Percentiles rank a stretch among this genome's conserved stretches.
Conservation (phyloP, 2,888 invertebrate genomes). For the Melinopterus prodromus region DNA sequence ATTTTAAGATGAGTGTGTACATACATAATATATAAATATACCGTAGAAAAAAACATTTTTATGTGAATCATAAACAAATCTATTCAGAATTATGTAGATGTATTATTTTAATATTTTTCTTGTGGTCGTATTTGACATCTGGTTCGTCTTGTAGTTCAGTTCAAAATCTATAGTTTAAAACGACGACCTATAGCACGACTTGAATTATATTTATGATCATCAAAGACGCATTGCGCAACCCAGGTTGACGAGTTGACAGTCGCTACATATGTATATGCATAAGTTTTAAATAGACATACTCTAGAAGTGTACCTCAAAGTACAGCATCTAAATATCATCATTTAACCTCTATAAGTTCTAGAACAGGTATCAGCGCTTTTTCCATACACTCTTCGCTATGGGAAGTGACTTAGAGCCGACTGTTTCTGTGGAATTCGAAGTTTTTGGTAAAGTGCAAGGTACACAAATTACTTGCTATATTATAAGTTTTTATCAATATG, state of each 20-base stretch:
- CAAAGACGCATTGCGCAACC: not conserved
- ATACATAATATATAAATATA: no score
- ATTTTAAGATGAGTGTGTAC: no score
- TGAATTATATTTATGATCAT: not conserved
- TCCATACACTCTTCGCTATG: conserved; percentile 22
- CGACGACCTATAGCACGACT: not conserved
- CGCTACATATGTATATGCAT: not conserved
- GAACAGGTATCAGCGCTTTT: not conserved
- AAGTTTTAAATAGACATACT: not conserved
- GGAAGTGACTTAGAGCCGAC: conserved; percentile 63
- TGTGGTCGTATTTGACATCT: not conserved
- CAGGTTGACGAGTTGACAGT: not conserved
- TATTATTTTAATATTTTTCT: not conserved
- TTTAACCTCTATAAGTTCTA: not conserved
- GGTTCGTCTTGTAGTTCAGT: not conserved
- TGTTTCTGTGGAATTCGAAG: conserved; percentile 88
- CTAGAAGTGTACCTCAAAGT: not conserved
- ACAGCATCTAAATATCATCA: not conserved
- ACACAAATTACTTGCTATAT: conserved; percentile 46
- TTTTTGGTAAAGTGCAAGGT: conserved; percentile 93
- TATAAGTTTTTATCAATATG: conserved; percentile 9
- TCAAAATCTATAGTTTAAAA: not conserved
- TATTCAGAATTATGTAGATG: not conserved
- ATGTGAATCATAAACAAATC: not conserved
- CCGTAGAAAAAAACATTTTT: not conserved